These are phyloP conservation scores for Ectobius pallidus DNA, from an alignment of 2,888 invertebrate species.

Conservation along the genomic window DNA sequence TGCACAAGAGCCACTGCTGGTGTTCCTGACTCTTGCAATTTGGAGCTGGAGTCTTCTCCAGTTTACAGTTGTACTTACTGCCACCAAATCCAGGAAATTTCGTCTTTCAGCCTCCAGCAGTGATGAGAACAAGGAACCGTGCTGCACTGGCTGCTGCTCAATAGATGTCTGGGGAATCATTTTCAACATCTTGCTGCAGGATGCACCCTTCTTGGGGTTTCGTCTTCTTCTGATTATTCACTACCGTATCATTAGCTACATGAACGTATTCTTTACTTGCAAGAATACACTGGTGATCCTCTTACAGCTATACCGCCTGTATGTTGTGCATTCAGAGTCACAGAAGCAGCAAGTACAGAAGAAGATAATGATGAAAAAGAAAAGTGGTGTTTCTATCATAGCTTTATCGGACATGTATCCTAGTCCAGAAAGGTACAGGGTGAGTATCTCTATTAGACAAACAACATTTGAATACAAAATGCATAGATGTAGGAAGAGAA, in stretches of 20 bases:
- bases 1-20: conserved; percentile 77
- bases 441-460: too few relatives aligned
- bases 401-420: too few relatives aligned
- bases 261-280: conserved; percentile 96
- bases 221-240: conserved; percentile 84
- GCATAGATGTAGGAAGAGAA: too few relatives aligned
- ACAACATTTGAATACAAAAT: too few relatives aligned
- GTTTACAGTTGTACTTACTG: conserved; percentile 92
- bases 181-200: conserved; percentile 82
- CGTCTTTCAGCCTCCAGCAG: conserved; percentile 59
- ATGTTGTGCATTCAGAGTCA: conserved; percentile 68
- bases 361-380: neutral
- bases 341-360: neutral
- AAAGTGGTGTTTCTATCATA: neutral
- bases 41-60: conserved; percentile 94
- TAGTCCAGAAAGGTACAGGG: too few relatives aligned
- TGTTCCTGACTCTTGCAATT: conserved; percentile 84
- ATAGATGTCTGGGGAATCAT: conserved; percentile 81
- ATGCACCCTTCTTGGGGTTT: conserved; percentile 87
- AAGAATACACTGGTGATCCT: conserved; percentile 89
- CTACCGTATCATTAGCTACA: conserved; percentile 89
- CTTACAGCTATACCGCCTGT: conserved; percentile 78
- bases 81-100: conserved; percentile 80
- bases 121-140: neutral
- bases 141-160: conserved; percentile 72